A percentile compares a stretch with the other conserved stretches of the same genome.
Evolutionary conservation across 2,113 vertebrate genomes (phyloP).

Genomic region (Rhodinocichla rosea): DNA sequence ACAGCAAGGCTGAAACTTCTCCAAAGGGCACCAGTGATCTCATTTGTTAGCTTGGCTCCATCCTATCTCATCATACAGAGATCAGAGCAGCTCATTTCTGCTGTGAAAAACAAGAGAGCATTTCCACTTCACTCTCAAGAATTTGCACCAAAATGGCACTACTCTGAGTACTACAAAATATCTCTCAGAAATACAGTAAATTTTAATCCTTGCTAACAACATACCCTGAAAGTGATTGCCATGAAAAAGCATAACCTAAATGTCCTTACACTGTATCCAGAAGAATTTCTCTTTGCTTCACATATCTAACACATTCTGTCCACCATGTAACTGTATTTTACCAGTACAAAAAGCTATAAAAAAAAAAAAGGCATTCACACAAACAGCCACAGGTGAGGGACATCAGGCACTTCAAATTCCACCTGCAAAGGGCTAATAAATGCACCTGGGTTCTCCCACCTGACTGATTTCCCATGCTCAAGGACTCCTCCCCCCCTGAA

Average conservation of each 20-base stretch:
- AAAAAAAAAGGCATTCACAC: not conserved
- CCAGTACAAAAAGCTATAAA: not conserved
- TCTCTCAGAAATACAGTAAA: not conserved
- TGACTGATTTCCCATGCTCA: not conserved
- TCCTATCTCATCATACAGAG: not conserved
- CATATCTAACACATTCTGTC: not conserved
- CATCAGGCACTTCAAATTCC: not conserved
- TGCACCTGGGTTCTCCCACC: not conserved
- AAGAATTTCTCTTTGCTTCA: not conserved
- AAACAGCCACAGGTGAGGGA: not conserved
- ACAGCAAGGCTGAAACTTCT: not conserved
- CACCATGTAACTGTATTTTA: accelerated
- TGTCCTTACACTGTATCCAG: not conserved
- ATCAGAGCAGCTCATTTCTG: not conserved
- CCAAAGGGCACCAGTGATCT: not conserved
- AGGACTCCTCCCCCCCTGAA: not conserved
- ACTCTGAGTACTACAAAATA: not conserved
- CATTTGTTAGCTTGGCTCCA: not conserved
- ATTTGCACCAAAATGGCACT: not conserved
- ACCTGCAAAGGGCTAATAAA: not conserved
- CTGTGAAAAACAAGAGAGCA: not conserved
- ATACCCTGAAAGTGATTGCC: not conserved
- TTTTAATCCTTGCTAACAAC: not conserved
- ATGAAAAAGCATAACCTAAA: not conserved
- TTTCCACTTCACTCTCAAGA: not conserved